Percentiles rank a stretch among this genome's conserved stretches.
These are phyloP conservation scores for Gastrophryne carolinensis DNA, from an alignment of 2,797 vertebrate genomes.

Conservation along the genomic window DNA sequence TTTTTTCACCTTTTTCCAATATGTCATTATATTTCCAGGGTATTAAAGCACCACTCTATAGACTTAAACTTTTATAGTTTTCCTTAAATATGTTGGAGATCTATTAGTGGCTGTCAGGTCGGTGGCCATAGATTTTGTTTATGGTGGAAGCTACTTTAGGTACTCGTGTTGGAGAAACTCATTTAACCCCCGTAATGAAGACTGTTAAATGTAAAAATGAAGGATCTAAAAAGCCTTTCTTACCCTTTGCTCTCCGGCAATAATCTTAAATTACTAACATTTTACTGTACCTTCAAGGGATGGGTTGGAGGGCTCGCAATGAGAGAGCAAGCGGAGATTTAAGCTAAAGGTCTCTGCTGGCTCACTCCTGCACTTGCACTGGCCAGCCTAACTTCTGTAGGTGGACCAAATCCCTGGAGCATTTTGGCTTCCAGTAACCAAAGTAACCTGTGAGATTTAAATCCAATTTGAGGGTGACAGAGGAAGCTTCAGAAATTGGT, in stretches of 20 bases:
- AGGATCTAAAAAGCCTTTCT: constrained; percentile 68
- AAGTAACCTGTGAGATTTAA: too few species aligned
- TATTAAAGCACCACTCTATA: constrained; percentile 63
- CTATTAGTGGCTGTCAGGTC: constrained; percentile 72
- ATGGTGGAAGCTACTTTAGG: constrained; percentile 76
- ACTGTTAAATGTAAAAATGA: constrained; percentile 72
- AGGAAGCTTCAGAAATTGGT: not conserved
- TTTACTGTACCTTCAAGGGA: constrained; percentile 75
- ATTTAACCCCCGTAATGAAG: constrained; percentile 75
- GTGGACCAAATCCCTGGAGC: not conserved
- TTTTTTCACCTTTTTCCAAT: constrained; percentile 54
- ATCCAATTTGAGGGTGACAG: not conserved
- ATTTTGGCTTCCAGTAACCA: not conserved
- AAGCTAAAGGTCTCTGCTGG: not conserved
- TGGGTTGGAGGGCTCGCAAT: constrained; percentile 56
- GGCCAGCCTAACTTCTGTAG: not conserved
- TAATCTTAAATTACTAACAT: constrained; percentile 78
- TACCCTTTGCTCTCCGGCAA: constrained; percentile 73
- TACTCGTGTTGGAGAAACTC: constrained; percentile 76
- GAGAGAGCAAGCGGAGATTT: not conserved
- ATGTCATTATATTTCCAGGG: constrained; percentile 63
- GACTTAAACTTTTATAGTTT: constrained; percentile 67
- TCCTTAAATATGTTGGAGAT: constrained; percentile 71
- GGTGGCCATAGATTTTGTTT: constrained; percentile 80
- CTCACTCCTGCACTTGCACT: not conserved